Percentiles rank a stretch among this genome's conserved stretches.
Conservation (phyloP, 2,888 invertebrate genomes). For the Chrysolina oricalcia region DNA sequence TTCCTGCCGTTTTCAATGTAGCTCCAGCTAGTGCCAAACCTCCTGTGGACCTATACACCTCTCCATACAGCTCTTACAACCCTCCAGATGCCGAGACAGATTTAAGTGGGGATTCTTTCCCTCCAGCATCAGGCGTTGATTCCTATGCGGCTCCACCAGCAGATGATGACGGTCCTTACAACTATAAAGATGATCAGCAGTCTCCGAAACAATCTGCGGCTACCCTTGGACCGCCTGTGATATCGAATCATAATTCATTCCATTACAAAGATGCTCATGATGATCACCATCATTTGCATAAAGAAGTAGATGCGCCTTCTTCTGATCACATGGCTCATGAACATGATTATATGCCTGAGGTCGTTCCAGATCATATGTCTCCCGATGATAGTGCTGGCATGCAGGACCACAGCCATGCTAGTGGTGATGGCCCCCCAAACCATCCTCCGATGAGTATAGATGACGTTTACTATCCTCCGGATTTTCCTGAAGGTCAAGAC, state of each 20-base stretch:
- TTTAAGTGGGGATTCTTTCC: conserved; percentile 39
- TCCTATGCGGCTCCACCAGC: conserved; percentile 32
- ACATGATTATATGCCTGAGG: neutral
- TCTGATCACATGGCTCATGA: conserved; percentile 33
- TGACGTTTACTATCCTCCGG: conserved; percentile 59
- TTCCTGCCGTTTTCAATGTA: conserved; percentile 51
- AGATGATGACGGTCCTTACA: conserved; percentile 38
- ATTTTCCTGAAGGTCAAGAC: conserved; percentile 52
- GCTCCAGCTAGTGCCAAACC: conserved; percentile 46
- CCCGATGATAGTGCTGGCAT: conserved; percentile 23
- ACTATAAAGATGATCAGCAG: conserved; percentile 30
- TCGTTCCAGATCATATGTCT: conserved; percentile 32
- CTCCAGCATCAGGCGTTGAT: conserved; percentile 23
- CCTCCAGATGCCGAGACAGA: conserved; percentile 57
- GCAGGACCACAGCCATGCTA: neutral
- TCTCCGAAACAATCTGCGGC: conserved; percentile 44
- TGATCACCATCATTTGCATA: conserved; percentile 30
- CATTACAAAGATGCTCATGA: conserved; percentile 19
- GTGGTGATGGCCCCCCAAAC: conserved; percentile 51
- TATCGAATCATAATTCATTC: conserved; percentile 39
- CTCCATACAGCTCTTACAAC: conserved; percentile 66
- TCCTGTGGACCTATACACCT: conserved; percentile 60
- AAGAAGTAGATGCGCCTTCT: conserved; percentile 41
- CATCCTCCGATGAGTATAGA: conserved; percentile 58
- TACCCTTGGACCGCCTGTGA: conserved; percentile 60